Conservation (phyloP, 1,140 invertebrate species). For the Hyles euphorbiae region DNA sequence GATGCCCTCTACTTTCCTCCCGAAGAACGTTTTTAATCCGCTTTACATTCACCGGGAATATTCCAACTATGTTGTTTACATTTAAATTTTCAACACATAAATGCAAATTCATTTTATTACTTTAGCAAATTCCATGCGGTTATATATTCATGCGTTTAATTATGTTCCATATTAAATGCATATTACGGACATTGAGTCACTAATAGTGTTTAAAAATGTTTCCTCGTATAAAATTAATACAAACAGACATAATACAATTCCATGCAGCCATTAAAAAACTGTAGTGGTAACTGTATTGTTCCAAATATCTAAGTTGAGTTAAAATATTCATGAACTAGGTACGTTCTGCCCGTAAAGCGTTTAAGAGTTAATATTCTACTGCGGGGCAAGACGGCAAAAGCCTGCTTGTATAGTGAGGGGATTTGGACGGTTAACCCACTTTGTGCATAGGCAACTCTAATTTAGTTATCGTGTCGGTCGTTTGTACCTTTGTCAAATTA, state of each 20-base stretch:
- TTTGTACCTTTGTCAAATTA: slow-evolving; percentile 26
- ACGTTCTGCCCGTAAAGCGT: slow-evolving; percentile 14
- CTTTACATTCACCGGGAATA: no score
- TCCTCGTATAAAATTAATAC: no score
- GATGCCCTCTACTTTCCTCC: not conserved
- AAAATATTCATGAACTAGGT: slow-evolving; percentile 21
- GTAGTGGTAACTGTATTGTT: not conserved
- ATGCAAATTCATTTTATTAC: no score
- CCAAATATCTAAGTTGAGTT: slow-evolving; percentile 5
- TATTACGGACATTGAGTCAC: no score
- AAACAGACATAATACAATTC: no score
- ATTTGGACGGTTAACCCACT: slow-evolving; percentile 23
- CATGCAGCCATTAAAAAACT: not conserved
- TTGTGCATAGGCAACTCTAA: slow-evolving; percentile 22
- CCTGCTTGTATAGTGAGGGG: slow-evolving; percentile 13
- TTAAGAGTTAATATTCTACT: slow-evolving; percentile 23
- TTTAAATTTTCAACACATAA: no score
- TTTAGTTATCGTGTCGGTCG: slow-evolving; percentile 21
- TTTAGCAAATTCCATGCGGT: no score
- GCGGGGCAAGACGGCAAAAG: slow-evolving; percentile 17
- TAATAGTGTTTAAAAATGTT: no score
- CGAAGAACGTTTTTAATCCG: no score
- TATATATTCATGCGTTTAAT: no score
- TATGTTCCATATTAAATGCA: no score
- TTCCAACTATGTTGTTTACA: no score